These are phyloP conservation scores for Oppia nitens DNA, from an alignment of 1,140 invertebrate species.

Conservation along the genomic window DNA sequence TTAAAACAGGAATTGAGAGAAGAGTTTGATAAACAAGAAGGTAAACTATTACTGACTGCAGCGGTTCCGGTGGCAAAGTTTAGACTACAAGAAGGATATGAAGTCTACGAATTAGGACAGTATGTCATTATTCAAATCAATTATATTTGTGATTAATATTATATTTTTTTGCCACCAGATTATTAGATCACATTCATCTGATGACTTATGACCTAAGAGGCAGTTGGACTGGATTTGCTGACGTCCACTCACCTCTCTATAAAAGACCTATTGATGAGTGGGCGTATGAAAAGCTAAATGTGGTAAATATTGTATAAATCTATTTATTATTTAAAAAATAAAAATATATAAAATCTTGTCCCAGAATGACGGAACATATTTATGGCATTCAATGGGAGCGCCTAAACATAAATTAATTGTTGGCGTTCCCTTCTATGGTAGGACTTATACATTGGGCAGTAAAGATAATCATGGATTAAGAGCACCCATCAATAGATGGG, in stretches of 20 bases:
- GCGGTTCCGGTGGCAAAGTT: conserved; percentile 38
- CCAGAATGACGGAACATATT: conserved; percentile 59
- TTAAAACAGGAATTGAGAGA: conserved; percentile 41
- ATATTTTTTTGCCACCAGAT: conserved; percentile 24
- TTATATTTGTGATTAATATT: background rate
- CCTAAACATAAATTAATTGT: conserved; percentile 70
- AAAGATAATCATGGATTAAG: conserved; percentile 63
- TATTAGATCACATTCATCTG: conserved; percentile 65
- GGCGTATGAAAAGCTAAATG: conserved; percentile 70
- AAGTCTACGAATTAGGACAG: conserved; percentile 43
- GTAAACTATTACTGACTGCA: conserved; percentile 25
- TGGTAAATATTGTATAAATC: conserved; percentile 25
- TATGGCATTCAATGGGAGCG: conserved; percentile 74
- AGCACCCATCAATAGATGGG: conserved; percentile 57
- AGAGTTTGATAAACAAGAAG: conserved; percentile 46
- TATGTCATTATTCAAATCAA: background rate
- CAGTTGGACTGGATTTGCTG: conserved; percentile 74
- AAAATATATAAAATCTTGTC: conserved; percentile 1
- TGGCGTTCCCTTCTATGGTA: conserved; percentile 68
- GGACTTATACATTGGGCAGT: conserved; percentile 54
- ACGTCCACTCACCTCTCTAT: conserved; percentile 58
- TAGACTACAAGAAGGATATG: conserved; percentile 48
- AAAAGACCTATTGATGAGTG: conserved; percentile 44
- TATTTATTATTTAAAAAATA: conserved; percentile 6
- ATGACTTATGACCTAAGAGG: conserved; percentile 82